These are phyloP conservation scores for Gobio gobio DNA, from an alignment of 2,113 vertebrate genomes.

Conservation along the genomic window DNA sequence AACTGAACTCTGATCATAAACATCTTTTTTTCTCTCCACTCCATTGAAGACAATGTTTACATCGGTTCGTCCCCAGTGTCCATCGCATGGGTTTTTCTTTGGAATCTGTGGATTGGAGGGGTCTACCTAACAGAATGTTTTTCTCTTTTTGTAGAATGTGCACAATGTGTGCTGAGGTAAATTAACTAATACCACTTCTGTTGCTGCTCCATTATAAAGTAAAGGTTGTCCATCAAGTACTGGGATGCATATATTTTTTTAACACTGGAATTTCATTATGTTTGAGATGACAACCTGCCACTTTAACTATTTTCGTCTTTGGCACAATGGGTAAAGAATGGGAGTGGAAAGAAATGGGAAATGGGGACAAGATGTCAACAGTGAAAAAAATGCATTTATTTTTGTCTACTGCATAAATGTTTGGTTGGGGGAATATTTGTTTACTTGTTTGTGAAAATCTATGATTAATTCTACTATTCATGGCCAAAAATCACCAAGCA, in stretches of 20 bases:
- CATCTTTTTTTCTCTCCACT: not conserved
- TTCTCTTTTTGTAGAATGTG: not conserved
- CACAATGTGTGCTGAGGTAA: constrained; percentile 14
- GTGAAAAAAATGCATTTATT: constrained; percentile 44
- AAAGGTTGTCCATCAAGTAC: constrained; percentile 1
- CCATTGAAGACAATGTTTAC: constrained; percentile 85
- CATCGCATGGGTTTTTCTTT: constrained; percentile 73
- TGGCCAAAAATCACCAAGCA: constrained; percentile 36
- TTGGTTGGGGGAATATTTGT: constrained; percentile 32
- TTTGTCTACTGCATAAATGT: constrained; percentile 36
- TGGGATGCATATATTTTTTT: constrained; percentile 7
- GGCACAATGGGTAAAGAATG: constrained; percentile 20
- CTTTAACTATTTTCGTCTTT: constrained; percentile 35
- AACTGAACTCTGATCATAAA: constrained; percentile 23
- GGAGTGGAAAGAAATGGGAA: not conserved
- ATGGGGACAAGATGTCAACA: not conserved
- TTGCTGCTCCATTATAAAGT: constrained; percentile 36
- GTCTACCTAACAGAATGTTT: constrained; percentile 76
- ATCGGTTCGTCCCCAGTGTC: constrained; percentile 66
- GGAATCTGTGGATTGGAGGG: constrained; percentile 63
- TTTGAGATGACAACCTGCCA: constrained; percentile 24
- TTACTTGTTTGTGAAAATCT: constrained; percentile 33
- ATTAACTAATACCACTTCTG: constrained; percentile 35
- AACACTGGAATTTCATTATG: constrained; percentile 48
- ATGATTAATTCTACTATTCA: not conserved